These are phyloP conservation scores for Dromius quadrimaculatus DNA, from an alignment of 2,888 invertebrate genomes.

Conservation along the genomic window DNA sequence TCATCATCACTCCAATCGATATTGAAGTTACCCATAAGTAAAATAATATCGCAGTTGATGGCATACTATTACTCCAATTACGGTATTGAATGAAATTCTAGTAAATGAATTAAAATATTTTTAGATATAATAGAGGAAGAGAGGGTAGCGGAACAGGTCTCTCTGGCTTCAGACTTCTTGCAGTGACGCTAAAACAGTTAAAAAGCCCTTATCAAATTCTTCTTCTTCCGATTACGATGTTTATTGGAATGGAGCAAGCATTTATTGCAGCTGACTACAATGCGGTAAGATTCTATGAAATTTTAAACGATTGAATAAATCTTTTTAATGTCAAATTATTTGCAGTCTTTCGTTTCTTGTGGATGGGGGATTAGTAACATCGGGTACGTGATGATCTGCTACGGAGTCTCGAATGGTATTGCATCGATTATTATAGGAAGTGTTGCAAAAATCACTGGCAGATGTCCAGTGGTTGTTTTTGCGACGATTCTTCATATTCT, in stretches of 20 bases:
- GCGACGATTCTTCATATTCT: conserved; percentile 80
- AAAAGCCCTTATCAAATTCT: conserved; percentile 84
- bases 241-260: conserved; percentile 94
- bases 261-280: conserved; percentile 89
- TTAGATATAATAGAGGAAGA: conserved; percentile 73
- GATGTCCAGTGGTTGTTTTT: conserved; percentile 81
- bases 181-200: conserved; percentile 83
- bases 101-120: no score
- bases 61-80: no score
- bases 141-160: conserved; percentile 73
- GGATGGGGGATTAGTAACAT: conserved; percentile 91
- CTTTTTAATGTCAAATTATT: conserved; percentile 47
- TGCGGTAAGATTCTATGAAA: conserved; percentile 70
- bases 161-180: conserved; percentile 76
- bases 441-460: conserved; percentile 82
- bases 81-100: no score
- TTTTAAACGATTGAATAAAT: no score
- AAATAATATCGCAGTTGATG: no score
- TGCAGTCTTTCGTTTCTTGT: conserved; percentile 86
- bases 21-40: no score
- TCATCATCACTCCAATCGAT: no score
- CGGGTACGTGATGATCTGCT: conserved; percentile 94
- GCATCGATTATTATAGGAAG: conserved; percentile 86
- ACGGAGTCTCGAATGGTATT: conserved; percentile 89
- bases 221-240: conserved; percentile 90